These are phyloP conservation scores for Colletes latitarsis DNA, from an alignment of 1,140 invertebrate species.

Conservation along the genomic window DNA sequence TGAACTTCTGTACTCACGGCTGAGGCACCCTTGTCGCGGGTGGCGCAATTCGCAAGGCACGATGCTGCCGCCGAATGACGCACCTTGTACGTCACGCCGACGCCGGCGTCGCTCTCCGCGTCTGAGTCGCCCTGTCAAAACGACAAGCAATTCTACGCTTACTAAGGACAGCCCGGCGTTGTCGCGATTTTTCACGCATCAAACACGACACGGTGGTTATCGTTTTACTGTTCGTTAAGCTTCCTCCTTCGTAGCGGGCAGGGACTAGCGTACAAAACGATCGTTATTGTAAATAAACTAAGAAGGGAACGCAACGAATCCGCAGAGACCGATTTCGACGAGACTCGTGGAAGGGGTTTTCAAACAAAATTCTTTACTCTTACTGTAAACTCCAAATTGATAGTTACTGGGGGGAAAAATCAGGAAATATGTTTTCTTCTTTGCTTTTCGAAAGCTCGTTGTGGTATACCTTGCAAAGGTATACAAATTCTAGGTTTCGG, in stretches of 20 bases:
- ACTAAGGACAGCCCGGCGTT: constrained; percentile 62
- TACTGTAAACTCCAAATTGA: no score
- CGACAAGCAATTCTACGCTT: constrained; percentile 78
- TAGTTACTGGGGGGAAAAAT: no score
- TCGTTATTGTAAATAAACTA: background rate
- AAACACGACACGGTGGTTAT: background rate
- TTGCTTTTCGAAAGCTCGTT: background rate
- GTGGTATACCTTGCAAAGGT: background rate
- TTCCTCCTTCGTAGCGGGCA: constrained; percentile 10
- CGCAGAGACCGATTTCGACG: no score
- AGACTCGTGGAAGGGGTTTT: no score
- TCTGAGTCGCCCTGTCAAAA: constrained; percentile 80
- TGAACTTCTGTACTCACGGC: constrained; percentile 77
- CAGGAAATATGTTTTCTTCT: background rate
- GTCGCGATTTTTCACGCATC: constrained; percentile 34
- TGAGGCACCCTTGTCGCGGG: constrained; percentile 78
- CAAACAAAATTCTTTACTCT: no score
- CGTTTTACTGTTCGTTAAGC: background rate
- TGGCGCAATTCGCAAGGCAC: constrained; percentile 79
- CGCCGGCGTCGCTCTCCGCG: constrained; percentile 78
- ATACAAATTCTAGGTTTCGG: background rate
- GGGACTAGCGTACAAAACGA: background rate
- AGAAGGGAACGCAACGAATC: background rate
- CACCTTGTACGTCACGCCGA: constrained; percentile 79
- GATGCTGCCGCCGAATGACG: constrained; percentile 79